Percentiles rank a stretch among this genome's conserved stretches.
phyloP scores from a whole-genome alignment of 2,113 vertebrate genomes.

The Parotia lawesii region DNA sequence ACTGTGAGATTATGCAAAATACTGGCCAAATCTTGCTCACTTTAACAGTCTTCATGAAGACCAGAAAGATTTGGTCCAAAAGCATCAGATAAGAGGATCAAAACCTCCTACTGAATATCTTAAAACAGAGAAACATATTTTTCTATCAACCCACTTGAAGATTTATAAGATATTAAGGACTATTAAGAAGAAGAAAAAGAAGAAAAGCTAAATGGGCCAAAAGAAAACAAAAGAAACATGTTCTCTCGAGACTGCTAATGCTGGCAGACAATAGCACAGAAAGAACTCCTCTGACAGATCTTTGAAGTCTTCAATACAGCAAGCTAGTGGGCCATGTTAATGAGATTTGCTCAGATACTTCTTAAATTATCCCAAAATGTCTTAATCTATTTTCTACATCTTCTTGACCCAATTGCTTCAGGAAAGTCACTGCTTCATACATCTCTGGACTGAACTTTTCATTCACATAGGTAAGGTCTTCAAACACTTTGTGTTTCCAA shows the following conservation, averaged over 20 bases:
- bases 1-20: background rate
- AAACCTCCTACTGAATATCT: conserved; percentile 1
- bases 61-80: conserved; percentile 17
- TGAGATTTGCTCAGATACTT: conserved; percentile 57
- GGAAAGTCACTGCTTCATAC: background rate
- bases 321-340: conserved; percentile 56
- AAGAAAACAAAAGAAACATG: conserved; percentile 60
- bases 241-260: conserved; percentile 59
- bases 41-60: background rate
- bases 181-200: conserved; percentile 14
- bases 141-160: conserved; percentile 13
- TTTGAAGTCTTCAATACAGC: conserved; percentile 55
- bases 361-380: conserved; percentile 33
- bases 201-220: conserved; percentile 55
- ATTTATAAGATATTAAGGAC: conserved; percentile 28
- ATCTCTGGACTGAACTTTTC: background rate
- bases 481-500: background rate
- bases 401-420: conserved; percentile 16
- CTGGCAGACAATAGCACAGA: conserved; percentile 62
- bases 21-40: background rate
- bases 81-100: conserved; percentile 20
- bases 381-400: conserved; percentile 49
- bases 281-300: conserved; percentile 56
- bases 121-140: background rate
- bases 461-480: background rate